These are phyloP conservation scores for Ips typographus DNA, from an alignment of 1,140 invertebrate genomes.

Conservation along the genomic window DNA sequence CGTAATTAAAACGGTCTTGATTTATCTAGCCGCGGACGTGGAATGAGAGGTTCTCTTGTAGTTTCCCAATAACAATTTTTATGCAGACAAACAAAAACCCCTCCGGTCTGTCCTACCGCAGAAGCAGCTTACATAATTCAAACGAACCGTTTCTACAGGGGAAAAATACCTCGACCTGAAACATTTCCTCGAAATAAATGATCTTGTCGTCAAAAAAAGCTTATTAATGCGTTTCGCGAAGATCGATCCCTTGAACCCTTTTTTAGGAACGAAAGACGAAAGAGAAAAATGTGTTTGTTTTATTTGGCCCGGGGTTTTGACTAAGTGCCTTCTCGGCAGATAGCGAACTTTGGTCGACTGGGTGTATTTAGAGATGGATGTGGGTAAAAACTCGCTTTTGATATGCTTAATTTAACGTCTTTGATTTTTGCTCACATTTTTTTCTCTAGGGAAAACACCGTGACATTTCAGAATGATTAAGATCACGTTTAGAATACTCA, in stretches of 20 bases:
- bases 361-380: slow-evolving; percentile 32
- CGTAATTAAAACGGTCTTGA: slow-evolving; percentile 28
- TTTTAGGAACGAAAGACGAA: slow-evolving; percentile 25
- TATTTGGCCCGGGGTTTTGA: slow-evolving; percentile 41
- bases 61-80: too few species aligned
- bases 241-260: slow-evolving; percentile 22
- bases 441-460: too few species aligned
- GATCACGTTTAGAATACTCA: too few species aligned
- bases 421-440: neutral
- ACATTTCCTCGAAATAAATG: slow-evolving; percentile 17
- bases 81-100: too few species aligned
- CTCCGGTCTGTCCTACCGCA: too few species aligned
- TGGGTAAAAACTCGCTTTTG: slow-evolving; percentile 26
- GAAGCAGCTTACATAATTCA: too few species aligned
- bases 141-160: neutral
- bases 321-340: slow-evolving; percentile 41
- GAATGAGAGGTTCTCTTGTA: neutral
- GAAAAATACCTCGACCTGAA: slow-evolving; percentile 1
- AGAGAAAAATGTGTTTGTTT: slow-evolving; percentile 45
- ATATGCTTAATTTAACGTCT: slow-evolving; percentile 42
- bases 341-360: slow-evolving; percentile 38
- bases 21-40: slow-evolving; percentile 10
- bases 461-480: too few species aligned
- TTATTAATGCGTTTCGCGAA: slow-evolving; percentile 15
- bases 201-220: slow-evolving; percentile 20